These are phyloP conservation scores for Clarias magur DNA, from an alignment of 2,113 vertebrate genomes.

Conservation along the genomic window DNA sequence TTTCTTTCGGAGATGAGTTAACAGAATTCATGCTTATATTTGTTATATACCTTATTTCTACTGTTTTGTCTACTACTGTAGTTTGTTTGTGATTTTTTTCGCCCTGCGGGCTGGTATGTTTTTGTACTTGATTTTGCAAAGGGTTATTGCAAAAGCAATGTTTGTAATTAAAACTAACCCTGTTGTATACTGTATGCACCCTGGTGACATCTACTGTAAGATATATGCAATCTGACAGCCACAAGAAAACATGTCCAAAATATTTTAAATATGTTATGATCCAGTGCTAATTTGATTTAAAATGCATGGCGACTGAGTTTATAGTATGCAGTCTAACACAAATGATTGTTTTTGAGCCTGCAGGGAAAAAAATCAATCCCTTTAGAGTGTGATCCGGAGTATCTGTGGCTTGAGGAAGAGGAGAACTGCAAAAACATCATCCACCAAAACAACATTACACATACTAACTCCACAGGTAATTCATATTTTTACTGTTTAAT, in stretches of 20 bases:
- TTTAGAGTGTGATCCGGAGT: conserved; percentile 73
- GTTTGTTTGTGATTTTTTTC: background rate
- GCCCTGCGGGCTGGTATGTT: background rate
- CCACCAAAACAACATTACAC: conserved; percentile 39
- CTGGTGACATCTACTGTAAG: background rate
- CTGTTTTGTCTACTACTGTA: background rate
- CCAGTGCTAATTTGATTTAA: background rate
- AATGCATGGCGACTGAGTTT: background rate
- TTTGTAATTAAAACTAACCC: background rate
- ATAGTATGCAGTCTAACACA: background rate
- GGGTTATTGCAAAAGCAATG: background rate
- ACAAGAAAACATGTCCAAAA: background rate
- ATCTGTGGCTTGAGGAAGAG: conserved; percentile 64
- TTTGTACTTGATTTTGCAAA: background rate
- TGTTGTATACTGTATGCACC: background rate
- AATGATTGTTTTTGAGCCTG: background rate
- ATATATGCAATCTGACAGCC: background rate
- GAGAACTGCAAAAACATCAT: conserved; percentile 65
- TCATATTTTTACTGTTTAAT: background rate
- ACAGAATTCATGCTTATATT: background rate
- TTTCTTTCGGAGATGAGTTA: background rate
- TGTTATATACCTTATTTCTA: background rate
- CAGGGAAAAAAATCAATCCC: conserved; percentile 58
- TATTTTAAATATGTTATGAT: background rate
- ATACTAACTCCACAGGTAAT: conserved; percentile 18